Evolutionary conservation across 2,888 invertebrate genomes (phyloP).

Genomic region (Acronicta alni): DNA sequence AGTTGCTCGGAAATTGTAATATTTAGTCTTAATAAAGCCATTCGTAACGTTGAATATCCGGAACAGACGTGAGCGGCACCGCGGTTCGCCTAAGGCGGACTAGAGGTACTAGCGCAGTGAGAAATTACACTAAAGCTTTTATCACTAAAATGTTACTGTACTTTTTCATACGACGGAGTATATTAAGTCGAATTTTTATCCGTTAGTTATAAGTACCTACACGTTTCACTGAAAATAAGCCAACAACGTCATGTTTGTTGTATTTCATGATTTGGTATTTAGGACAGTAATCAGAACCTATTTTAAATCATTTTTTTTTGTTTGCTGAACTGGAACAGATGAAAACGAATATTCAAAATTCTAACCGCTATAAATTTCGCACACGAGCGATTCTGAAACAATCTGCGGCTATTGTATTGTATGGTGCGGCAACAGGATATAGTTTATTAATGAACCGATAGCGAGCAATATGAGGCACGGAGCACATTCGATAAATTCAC

Average conservation of each 20-base stretch:
- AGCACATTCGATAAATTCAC: conserved; percentile 77
- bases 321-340: conserved; percentile 58
- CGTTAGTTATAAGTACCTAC: conserved; percentile 40
- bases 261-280: conserved; percentile 3
- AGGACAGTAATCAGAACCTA: conserved; percentile 15
- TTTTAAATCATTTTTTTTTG: conserved; percentile 26
- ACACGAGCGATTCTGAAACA: conserved; percentile 71
- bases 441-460: conserved; percentile 84
- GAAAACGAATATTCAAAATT: conserved; percentile 65
- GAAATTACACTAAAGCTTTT: conserved; percentile 75
- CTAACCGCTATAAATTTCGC: conserved; percentile 74
- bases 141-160: conserved; percentile 30
- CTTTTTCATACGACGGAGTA: conserved; percentile 28
- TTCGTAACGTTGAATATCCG: conserved; percentile 84
- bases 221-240: conserved; percentile 29
- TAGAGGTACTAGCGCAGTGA: conserved; percentile 57
- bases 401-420: conserved; percentile 74
- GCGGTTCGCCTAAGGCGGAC: conserved; percentile 73
- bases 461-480: conserved; percentile 73
- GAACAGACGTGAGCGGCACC: conserved; percentile 74
- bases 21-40: conserved; percentile 88
- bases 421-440: conserved; percentile 72
- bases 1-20: conserved; percentile 85
- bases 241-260: conserved; percentile 11
- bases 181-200: conserved; percentile 31